Conservation (phyloP, 2,113 vertebrate species). For the Cynopterus brachyotis region DNA sequence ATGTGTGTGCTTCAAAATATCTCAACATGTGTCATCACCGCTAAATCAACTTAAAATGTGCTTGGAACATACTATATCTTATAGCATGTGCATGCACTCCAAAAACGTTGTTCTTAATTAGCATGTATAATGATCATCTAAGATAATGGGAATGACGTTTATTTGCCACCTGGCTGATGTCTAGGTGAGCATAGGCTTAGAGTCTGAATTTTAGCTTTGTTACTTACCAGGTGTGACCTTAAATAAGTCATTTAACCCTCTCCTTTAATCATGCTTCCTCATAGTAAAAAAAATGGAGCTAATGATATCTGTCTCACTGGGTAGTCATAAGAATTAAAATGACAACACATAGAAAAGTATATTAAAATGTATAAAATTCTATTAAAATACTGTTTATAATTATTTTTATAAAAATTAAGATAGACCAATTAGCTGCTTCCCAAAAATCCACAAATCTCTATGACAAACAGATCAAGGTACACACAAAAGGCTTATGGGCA, state of each 20-base stretch:
- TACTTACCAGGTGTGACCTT: background rate
- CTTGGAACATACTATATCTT: background rate
- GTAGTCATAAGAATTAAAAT: background rate
- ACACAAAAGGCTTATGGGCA: background rate
- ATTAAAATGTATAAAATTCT: background rate
- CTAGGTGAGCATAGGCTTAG: background rate
- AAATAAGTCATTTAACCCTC: background rate
- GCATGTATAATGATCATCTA: background rate
- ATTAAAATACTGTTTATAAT: background rate
- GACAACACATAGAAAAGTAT: background rate
- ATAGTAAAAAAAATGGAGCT: background rate
- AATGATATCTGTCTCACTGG: background rate
- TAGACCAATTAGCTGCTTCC: background rate
- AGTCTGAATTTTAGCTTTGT: background rate
- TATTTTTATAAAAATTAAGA: conserved; percentile 13
- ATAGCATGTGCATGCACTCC: background rate
- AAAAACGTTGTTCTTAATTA: background rate
- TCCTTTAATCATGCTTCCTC: background rate
- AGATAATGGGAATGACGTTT: background rate
- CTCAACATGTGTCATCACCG: background rate
- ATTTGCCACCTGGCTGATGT: background rate
- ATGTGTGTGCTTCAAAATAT: background rate
- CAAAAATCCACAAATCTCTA: background rate
- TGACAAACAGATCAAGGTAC: background rate
- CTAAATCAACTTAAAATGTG: background rate